Evolutionary conservation across 2,888 invertebrate species (phyloP).

Genomic region (Leptopilina drosophilae): DNA sequence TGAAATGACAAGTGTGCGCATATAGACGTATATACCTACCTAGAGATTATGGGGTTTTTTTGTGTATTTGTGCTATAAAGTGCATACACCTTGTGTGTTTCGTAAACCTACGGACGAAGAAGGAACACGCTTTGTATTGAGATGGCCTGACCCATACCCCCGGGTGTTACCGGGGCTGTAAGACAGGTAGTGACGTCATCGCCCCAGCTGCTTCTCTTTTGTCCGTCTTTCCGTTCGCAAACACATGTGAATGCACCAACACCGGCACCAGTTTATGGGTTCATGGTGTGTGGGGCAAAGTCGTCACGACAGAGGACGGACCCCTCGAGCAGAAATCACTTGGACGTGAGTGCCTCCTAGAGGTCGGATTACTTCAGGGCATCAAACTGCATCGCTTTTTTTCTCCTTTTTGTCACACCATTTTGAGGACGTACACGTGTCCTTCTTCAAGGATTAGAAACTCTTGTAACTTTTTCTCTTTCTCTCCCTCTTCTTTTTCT

Average conservation of each 20-base stretch:
- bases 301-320: conserved; percentile 16
- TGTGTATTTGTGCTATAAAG: conserved; percentile 8
- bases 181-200: conserved; percentile 74
- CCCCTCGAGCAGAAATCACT: conserved; percentile 25
- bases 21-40: too few relatives aligned
- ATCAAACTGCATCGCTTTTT: conserved; percentile 17
- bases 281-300: conserved; percentile 28
- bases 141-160: conserved; percentile 69
- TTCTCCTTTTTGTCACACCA: conserved; percentile 9
- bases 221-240: conserved; percentile 44
- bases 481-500: too few relatives aligned
- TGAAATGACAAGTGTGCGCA: neutral
- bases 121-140: conserved; percentile 22
- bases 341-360: conserved; percentile 21
- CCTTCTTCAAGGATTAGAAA: neutral
- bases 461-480: neutral
- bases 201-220: conserved; percentile 65
- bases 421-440: conserved; percentile 26
- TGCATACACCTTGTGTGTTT: neutral
- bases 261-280: neutral
- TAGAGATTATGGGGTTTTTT: neutral
- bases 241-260: neutral
- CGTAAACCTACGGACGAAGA: neutral
- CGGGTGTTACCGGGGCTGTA: conserved; percentile 63
- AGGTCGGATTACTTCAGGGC: conserved; percentile 33